A percentile compares a stretch with the other conserved stretches of the same genome.
phyloP scores from a whole-genome alignment of 2,113 vertebrate genomes.

The Ochotona curzoniae region DNA sequence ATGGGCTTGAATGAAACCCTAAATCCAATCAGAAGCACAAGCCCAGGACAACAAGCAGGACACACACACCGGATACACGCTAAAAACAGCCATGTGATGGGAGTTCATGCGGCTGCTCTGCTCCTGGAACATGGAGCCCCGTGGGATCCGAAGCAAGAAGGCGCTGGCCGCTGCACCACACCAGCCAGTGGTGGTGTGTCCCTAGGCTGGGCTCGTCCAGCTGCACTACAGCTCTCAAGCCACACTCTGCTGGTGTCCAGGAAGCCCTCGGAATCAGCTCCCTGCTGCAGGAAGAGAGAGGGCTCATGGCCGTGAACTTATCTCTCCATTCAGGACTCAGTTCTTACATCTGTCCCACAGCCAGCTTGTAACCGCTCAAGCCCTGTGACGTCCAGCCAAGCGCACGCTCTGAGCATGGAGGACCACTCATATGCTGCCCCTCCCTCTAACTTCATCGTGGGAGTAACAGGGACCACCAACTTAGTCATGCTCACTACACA shows the following conservation, averaged over 20 bases:
- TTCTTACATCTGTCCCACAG: background rate
- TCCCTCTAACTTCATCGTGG: background rate
- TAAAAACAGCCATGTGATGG: background rate
- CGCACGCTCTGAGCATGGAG: background rate
- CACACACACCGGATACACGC: background rate
- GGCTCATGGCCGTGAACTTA: background rate
- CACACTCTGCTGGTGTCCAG: background rate
- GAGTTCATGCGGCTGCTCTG: background rate
- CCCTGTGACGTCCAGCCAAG: background rate
- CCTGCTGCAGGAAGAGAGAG: background rate
- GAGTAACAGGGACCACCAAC: background rate
- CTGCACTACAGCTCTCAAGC: background rate
- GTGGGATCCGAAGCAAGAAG: background rate
- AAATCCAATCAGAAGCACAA: conserved; percentile 16
- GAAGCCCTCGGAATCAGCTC: background rate
- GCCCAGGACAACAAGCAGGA: background rate
- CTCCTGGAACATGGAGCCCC: background rate
- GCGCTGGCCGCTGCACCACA: background rate
- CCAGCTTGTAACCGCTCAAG: background rate
- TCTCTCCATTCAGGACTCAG: conserved; percentile 40
- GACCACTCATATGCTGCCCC: background rate
- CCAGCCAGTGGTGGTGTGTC: background rate
- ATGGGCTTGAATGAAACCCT: background rate
- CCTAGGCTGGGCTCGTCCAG: background rate
- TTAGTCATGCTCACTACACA: no score